A percentile compares a stretch with the other conserved stretches of the same genome.
Evolutionary conservation across 2,797 vertebrate genomes (phyloP).

Genomic region (Fundulus diaphanus): DNA sequence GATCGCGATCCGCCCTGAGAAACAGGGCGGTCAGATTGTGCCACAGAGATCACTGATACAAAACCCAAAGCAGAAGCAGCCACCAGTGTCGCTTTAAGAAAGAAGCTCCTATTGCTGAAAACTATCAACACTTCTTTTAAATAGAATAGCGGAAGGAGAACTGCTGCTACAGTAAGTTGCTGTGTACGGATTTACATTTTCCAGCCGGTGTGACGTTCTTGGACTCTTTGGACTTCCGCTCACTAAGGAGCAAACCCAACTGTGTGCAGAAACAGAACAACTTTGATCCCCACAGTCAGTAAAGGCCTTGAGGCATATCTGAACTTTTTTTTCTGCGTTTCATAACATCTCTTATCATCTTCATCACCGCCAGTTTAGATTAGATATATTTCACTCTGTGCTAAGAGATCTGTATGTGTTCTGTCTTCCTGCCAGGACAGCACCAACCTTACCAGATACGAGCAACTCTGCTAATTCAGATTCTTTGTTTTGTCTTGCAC

Average conservation of each 20-base stretch:
- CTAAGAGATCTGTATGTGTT: too few species aligned
- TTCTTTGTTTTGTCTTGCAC: neutral
- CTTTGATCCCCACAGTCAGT: slow-evolving; percentile 23
- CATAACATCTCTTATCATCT: neutral
- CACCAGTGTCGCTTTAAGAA: neutral
- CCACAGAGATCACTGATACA: neutral
- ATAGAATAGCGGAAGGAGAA: neutral
- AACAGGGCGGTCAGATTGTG: neutral
- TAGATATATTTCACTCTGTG: too few species aligned
- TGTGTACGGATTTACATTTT: neutral
- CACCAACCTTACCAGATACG: neutral
- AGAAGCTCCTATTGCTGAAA: neutral
- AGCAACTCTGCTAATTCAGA: neutral
- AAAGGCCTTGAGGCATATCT: slow-evolving; percentile 12
- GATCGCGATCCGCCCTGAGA: neutral
- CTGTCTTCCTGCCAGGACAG: neutral
- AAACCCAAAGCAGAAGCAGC: slow-evolving; percentile 4
- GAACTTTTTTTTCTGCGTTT: neutral
- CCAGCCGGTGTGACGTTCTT: neutral
- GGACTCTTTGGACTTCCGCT: neutral
- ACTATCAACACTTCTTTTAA: neutral
- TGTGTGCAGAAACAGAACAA: neutral
- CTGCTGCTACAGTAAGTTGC: neutral
- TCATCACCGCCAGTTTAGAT: too few species aligned
- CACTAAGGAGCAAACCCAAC: neutral